These are phyloP conservation scores for Pipistrellus nathusii DNA, from an alignment of 2,797 vertebrate genomes.

Conservation along the genomic window DNA sequence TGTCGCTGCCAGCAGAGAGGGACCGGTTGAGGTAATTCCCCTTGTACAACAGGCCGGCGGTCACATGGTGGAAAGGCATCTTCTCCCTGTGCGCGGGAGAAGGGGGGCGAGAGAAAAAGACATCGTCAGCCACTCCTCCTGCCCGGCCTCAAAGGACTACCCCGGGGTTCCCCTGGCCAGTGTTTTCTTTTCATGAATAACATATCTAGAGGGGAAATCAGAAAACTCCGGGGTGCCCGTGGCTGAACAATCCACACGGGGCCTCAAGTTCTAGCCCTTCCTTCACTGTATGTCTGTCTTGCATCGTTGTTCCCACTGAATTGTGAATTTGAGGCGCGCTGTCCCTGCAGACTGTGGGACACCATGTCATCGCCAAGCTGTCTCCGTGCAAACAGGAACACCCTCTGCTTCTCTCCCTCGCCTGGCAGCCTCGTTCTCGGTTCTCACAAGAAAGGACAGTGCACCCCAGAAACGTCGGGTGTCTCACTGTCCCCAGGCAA, in stretches of 20 bases:
- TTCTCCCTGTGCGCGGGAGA: conserved; percentile 90
- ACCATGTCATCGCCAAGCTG: not conserved
- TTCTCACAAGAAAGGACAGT: not conserved
- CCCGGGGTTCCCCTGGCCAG: not conserved
- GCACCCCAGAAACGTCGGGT: not conserved
- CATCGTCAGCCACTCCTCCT: not conserved
- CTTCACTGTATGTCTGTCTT: not conserved
- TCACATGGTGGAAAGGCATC: conserved; percentile 99
- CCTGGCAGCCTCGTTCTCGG: not conserved
- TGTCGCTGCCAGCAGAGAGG: conserved; percentile 94
- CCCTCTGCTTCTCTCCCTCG: not conserved
- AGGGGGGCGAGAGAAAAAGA: not conserved
- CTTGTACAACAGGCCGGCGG: conserved; percentile 96
- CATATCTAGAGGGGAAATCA: not conserved
- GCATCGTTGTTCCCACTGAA: not conserved
- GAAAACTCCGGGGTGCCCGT: not conserved
- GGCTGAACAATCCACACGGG: not conserved
- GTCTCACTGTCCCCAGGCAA: not conserved
- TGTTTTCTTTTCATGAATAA: not conserved
- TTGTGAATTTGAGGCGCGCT: not conserved
- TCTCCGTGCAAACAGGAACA: not conserved
- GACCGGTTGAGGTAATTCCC: conserved; percentile 97
- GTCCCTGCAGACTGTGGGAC: not conserved
- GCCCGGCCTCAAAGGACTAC: not conserved
- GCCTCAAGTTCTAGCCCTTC: not conserved